These are phyloP conservation scores for Steinernema carpocapsae DNA, from an alignment of 2,888 invertebrate species.

Conservation along the genomic window DNA sequence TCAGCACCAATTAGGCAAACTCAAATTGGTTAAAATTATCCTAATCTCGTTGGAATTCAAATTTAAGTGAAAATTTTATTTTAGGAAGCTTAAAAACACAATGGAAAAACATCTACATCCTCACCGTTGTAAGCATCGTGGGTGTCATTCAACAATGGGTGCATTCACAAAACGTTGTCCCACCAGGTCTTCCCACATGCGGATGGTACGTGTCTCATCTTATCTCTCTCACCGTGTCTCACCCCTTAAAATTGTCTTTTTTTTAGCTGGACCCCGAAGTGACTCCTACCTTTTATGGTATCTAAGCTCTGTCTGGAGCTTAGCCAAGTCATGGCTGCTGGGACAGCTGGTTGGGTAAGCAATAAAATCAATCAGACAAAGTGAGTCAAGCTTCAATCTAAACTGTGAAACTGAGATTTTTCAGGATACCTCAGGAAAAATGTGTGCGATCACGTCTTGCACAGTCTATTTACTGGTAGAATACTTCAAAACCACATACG, in stretches of 20 bases:
- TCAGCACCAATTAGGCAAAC: background rate
- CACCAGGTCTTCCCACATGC: too few relatives aligned
- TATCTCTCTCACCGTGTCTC: background rate
- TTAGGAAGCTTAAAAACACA: constrained; percentile 35
- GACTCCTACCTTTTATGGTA: constrained; percentile 48
- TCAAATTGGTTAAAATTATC: background rate
- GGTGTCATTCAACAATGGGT: constrained; percentile 45
- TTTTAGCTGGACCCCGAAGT: constrained; percentile 40
- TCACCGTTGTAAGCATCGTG: constrained; percentile 45
- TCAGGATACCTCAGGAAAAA: background rate
- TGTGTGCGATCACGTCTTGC: background rate
- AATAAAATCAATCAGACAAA: constrained; percentile 3
- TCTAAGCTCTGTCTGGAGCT: constrained; percentile 42
- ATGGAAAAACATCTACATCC: constrained; percentile 48
- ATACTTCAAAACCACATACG: background rate
- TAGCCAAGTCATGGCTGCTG: constrained; percentile 45
- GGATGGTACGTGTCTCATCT: too few relatives aligned
- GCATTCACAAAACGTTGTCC: too few relatives aligned
- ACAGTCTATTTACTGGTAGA: background rate
- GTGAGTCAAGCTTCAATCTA: background rate
- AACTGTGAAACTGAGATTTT: background rate
- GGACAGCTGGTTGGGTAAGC: constrained; percentile 38
- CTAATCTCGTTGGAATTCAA: background rate
- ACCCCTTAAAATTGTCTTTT: background rate
- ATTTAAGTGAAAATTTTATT: too few relatives aligned